Evolutionary conservation across 2,888 invertebrate species (phyloP), one percentile per base, ranked within the genome.

Genomic region (Drosophila stalkeri): DNA sequence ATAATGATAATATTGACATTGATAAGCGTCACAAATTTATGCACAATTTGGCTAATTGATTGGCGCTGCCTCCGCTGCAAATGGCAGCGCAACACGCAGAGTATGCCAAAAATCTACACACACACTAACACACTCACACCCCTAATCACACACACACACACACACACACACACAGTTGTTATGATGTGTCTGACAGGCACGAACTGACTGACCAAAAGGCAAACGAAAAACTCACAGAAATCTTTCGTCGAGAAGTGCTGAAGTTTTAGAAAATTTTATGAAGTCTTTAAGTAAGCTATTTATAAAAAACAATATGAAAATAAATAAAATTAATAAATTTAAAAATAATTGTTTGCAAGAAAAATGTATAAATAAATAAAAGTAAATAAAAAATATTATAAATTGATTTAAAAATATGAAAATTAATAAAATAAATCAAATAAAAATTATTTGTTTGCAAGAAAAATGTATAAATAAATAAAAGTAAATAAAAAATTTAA

Each of bases 11-110:
- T 89, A 86, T 89, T 86, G 86, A 86, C 89, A 84, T 86, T 86
- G 86, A 86, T 86, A 89, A 89, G 86, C 86, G 86, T 86, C 84
- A 72, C 84, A 86, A 89, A 86, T 86, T 86, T 86, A 86, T 86
- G 86, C 89, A 89, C 89, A 86, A 86, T 89, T 86, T 86, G 84
- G 86, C 86, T 86, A 86, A 86, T 86, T 86, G 86, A 86, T 86
- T 86, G 89, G 80, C 74, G 77, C 60, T 73, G 78, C 68, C 64
- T 68, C 64, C 47, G 57, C 49, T 72, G 79, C 72, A 68, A 78
- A 78, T 79, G 79, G 78, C 68, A 60, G 43, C 75, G 43, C 64
- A 47, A 71, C 77, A 77, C 77, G 77, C 75, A 78, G 77, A 46
- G 57, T 64, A 64, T 14, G 72, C 77, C 62, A 20, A 69, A 73